phyloP scores from a whole-genome alignment of 2,888 invertebrate species.

The Eulithis testata region DNA sequence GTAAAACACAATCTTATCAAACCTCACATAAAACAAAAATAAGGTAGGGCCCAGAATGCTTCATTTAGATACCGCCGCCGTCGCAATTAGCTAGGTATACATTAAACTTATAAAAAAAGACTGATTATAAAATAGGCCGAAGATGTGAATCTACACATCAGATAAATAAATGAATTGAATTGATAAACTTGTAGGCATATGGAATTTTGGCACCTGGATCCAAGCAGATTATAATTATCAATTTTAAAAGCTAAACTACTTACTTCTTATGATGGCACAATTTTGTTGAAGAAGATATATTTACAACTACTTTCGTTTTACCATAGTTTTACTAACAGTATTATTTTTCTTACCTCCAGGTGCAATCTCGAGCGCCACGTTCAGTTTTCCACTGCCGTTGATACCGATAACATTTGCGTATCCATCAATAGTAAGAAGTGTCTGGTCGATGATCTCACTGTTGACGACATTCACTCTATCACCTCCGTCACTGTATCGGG shows the following conservation, averaged over 20 bases:
- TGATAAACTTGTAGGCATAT: too few species aligned
- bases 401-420: conserved; percentile 55
- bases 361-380: conserved; percentile 59
- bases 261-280: too few species aligned
- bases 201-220: too few species aligned
- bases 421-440: conserved; percentile 59
- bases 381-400: conserved; percentile 60
- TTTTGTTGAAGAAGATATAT: too few species aligned
- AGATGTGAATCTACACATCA: too few species aligned
- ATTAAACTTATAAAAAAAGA: too few species aligned
- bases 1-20: not conserved
- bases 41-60: not conserved
- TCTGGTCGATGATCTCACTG: conserved; percentile 65
- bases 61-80: not conserved
- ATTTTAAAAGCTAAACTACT: too few species aligned
- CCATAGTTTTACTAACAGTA: not conserved
- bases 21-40: not conserved
- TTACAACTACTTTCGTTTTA: too few species aligned
- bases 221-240: too few species aligned
- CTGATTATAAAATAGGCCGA: too few species aligned
- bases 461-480: conserved; percentile 58
- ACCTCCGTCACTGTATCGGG: conserved; percentile 55
- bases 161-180: too few species aligned
- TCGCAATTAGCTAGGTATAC: too few species aligned
- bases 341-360: conserved; percentile 51